These are phyloP conservation scores for Leucopsar rothschildi DNA, from an alignment of 2,113 vertebrate species.

Conservation along the genomic window DNA sequence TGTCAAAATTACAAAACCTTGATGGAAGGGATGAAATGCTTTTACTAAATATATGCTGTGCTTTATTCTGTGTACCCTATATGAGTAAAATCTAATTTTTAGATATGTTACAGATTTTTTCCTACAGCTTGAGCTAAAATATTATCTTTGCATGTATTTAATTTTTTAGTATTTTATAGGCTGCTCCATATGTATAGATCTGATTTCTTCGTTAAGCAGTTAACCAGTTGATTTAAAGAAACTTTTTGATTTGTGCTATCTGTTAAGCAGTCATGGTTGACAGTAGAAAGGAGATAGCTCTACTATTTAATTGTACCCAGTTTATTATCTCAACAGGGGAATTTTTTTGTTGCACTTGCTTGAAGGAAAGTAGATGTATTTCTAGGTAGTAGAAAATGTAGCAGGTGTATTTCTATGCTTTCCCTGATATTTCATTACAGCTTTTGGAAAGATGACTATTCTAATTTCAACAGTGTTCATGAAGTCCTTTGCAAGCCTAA, in stretches of 20 bases:
- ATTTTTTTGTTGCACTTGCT: neutral
- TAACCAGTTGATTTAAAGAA: neutral
- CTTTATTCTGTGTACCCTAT: neutral
- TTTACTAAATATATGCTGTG: neutral
- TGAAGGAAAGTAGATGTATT: neutral
- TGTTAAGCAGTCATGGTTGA: neutral
- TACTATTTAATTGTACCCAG: neutral
- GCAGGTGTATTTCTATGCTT: neutral
- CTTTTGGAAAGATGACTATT: neutral
- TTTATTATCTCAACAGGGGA: neutral
- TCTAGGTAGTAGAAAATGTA: too few relatives aligned
- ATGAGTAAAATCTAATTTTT: neutral
- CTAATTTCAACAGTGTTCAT: neutral
- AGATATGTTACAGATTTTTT: neutral
- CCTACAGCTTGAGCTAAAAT: neutral
- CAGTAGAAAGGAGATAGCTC: neutral
- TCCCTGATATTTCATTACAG: neutral
- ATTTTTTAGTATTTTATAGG: neutral
- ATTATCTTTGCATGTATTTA: neutral
- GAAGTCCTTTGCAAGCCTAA: neutral
- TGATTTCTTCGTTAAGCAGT: neutral
- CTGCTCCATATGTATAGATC: neutral
- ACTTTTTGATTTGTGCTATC: neutral
- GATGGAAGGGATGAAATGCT: neutral
- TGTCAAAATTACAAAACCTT: neutral